phyloP scores from a whole-genome alignment of 2,113 vertebrate species.

The Phoxinus phoxinus region DNA sequence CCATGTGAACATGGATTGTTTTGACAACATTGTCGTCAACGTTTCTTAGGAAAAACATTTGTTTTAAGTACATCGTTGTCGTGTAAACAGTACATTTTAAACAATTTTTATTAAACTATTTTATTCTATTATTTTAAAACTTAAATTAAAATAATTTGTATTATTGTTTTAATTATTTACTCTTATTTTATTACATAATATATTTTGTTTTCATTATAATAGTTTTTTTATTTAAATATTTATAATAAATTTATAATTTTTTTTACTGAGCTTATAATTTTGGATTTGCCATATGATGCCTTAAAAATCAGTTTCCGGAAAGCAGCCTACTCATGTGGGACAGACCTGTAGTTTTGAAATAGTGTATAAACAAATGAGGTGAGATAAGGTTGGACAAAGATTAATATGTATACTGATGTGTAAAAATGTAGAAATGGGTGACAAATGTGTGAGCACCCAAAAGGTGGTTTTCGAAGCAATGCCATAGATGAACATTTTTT shows the following conservation, averaged over 20 bases:
- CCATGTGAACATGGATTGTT: no score
- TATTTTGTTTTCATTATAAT: neutral
- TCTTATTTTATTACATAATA: neutral
- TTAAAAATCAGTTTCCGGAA: neutral
- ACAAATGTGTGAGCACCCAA: neutral
- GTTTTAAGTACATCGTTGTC: no score
- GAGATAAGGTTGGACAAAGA: no score
- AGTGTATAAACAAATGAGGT: no score
- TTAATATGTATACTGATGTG: neutral
- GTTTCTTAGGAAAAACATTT: no score
- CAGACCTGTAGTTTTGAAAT: no score
- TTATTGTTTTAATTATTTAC: neutral
- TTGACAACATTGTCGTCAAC: no score
- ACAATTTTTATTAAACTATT: neutral
- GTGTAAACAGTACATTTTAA: neutral
- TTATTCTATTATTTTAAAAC: neutral
- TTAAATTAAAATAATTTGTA: no score
- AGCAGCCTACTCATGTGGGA: neutral
- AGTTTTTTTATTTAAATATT: neutral
- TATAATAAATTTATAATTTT: neutral
- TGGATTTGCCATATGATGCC: neutral
- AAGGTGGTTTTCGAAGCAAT: neutral
- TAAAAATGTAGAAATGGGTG: neutral
- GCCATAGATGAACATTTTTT: neutral
- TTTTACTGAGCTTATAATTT: neutral